A percentile compares a stretch with the other conserved stretches of the same genome.
These are phyloP conservation scores for Plutomurus gul DNA, from an alignment of 1,140 invertebrate genomes.

Conservation along the genomic window DNA sequence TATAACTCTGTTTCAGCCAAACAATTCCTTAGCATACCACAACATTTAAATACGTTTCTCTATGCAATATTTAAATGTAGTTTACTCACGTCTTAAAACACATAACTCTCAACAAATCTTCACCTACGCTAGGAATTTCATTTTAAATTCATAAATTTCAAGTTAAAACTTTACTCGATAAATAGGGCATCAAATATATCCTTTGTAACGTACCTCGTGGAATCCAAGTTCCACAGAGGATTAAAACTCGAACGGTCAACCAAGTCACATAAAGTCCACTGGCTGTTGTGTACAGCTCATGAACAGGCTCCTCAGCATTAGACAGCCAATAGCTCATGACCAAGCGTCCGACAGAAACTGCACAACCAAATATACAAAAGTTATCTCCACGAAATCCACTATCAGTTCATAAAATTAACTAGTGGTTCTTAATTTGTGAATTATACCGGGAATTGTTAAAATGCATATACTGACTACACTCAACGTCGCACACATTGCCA, in stretches of 20 bases:
- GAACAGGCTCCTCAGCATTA: constrained; percentile 63
- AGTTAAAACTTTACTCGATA: constrained; percentile 60
- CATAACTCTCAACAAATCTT: too few species aligned
- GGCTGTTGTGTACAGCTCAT: constrained; percentile 94
- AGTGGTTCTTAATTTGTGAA: too few species aligned
- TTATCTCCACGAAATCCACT: background rate
- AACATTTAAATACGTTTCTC: too few species aligned
- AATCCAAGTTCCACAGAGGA: constrained; percentile 81
- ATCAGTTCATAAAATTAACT: background rate
- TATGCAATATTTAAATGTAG: too few species aligned
- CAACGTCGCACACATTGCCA: constrained; percentile 81
- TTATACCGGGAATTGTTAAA: constrained; percentile 79
- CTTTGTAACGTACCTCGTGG: too few species aligned
- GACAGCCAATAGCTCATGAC: constrained; percentile 53
- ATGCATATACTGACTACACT: constrained; percentile 79
- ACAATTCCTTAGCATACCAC: too few species aligned
- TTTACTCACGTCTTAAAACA: too few species aligned
- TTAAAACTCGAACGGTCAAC: constrained; percentile 76
- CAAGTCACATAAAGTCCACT: constrained; percentile 93
- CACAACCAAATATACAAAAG: constrained; percentile 13
- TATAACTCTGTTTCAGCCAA: too few species aligned
- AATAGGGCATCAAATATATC: too few species aligned
- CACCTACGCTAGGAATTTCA: too few species aligned
- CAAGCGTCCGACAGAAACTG: constrained; percentile 51
- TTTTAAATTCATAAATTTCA: too few species aligned